Evolutionary conservation across 2,797 vertebrate genomes (phyloP), one percentile per base, ranked within the genome.

Genomic region (Clamator glandarius): DNA sequence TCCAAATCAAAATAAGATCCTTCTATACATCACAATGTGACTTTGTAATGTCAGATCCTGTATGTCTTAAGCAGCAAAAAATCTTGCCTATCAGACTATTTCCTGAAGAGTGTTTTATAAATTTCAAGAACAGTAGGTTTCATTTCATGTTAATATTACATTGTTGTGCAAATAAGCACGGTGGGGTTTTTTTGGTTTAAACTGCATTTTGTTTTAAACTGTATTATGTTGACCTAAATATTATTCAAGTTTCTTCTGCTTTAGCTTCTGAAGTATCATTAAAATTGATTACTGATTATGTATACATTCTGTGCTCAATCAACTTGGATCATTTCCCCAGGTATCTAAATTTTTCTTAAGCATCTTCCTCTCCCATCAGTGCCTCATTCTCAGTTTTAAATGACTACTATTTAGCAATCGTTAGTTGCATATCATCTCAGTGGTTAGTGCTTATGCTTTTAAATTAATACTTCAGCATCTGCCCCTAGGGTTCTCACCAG

Each of bases 391-490:
- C 46, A 66, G 41, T 91, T 92, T 90, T 90, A 84, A 94, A 92
- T 91, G 41, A 79, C 33, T 97, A 86, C 84, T 33, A 18, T 69
- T 92, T 93, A 95, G 73, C 89, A 91, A 42, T 80, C 79, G 80
- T 94, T 97, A 95, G 24, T 82, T 77, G 85, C 75, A 83, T 96
- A 94, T 89, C 67, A 50, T 93, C 77, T 51, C 74, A 79, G 61
- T 84, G 26, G 57, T 76, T 89, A 95, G 42, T 52, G 3, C 39
- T 85, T 95, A 35, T 86, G 46, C 59, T 96, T 96, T 94, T 90
- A 89, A 96, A 94, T 87, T 81, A 89, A 62, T 92, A 55, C 89
- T 91, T 90, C 16, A 95, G 23, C 91, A 89, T 91, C 62, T 93
- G 80, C 79, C 81, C 51, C 36, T 74, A 39, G 41, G 58, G 7